Conservation (phyloP, 2,797 vertebrate genomes). For the Rhynchotus rufescens region DNA sequence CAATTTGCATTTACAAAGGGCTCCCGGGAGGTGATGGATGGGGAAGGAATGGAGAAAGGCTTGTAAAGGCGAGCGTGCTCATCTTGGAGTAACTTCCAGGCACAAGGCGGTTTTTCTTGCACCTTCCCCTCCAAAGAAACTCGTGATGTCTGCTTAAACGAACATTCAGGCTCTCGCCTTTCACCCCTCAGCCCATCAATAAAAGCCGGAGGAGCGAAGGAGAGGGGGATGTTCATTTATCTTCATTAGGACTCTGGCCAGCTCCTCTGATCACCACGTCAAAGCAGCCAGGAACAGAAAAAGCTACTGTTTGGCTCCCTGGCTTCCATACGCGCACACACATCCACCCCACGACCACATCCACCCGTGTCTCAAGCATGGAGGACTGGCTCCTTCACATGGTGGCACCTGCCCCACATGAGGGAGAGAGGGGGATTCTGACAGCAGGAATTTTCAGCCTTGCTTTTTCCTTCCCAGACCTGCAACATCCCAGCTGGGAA, state of each 20-base stretch:
- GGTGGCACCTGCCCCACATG: accelerated
- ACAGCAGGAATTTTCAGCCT: background rate
- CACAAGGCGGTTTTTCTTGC: conserved; percentile 55
- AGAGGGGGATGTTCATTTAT: conserved; percentile 71
- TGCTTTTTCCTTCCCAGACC: background rate
- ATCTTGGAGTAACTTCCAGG: conserved; percentile 40
- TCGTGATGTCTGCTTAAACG: conserved; percentile 57
- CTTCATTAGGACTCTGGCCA: conserved; percentile 80
- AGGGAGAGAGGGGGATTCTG: background rate
- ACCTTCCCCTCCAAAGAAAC: conserved; percentile 60
- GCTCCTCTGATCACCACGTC: conserved; percentile 68
- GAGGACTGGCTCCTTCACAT: background rate
- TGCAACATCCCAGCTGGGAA: accelerated
- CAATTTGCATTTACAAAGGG: conserved; percentile 81
- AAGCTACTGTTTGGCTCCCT: conserved; percentile 41
- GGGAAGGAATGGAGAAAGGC: conserved; percentile 61
- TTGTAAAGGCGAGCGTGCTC: conserved; percentile 50
- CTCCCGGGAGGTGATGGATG: conserved; percentile 76
- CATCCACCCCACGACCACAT: background rate
- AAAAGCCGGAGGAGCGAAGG: conserved; percentile 63
- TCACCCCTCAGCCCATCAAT: conserved; percentile 80
- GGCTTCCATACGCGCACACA: background rate
- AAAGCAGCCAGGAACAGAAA: conserved; percentile 31
- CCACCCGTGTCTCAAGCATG: accelerated
- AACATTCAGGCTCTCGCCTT: conserved; percentile 78